These are phyloP conservation scores for Holotrichia oblita DNA, from an alignment of 1,140 invertebrate genomes.

Conservation along the genomic window DNA sequence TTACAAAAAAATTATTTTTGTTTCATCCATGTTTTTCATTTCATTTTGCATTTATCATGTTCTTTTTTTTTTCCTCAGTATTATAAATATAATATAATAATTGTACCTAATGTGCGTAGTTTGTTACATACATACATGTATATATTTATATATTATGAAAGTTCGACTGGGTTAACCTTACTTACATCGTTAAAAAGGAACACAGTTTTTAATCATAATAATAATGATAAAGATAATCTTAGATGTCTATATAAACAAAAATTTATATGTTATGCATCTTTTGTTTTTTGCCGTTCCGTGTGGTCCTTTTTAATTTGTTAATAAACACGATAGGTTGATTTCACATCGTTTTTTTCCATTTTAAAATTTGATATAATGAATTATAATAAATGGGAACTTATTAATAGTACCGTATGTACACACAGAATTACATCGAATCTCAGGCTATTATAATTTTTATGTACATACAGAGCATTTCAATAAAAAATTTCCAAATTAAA, in stretches of 20 bases:
- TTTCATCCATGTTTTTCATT: slow-evolving; percentile 11
- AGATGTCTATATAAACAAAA: not conserved
- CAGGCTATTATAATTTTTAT: not conserved
- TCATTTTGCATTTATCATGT: slow-evolving; percentile 38
- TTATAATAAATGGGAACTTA: not conserved
- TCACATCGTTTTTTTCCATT: too few species aligned
- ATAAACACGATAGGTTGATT: slow-evolving; percentile 16
- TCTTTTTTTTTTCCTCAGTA: slow-evolving; percentile 37
- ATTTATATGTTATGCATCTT: not conserved
- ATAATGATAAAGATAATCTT: not conserved
- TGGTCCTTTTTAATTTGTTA: not conserved
- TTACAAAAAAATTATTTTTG: slow-evolving; percentile 38
- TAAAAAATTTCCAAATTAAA: too few species aligned
- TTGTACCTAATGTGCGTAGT: slow-evolving; percentile 23
- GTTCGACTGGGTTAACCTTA: slow-evolving; percentile 30
- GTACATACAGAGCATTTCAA: too few species aligned
- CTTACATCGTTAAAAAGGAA: slow-evolving; percentile 13
- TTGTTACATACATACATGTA: slow-evolving; percentile 9
- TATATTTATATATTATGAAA: not conserved
- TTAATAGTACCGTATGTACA: not conserved
- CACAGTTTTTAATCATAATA: not conserved
- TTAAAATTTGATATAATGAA: not conserved
- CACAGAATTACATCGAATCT: not conserved
- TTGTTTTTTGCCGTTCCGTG: not conserved
- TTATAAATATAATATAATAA: slow-evolving; percentile 37